Percentiles rank a stretch among this genome's conserved stretches.
Conservation (phyloP, 1,140 invertebrate genomes). For the Theocolax elegans region DNA sequence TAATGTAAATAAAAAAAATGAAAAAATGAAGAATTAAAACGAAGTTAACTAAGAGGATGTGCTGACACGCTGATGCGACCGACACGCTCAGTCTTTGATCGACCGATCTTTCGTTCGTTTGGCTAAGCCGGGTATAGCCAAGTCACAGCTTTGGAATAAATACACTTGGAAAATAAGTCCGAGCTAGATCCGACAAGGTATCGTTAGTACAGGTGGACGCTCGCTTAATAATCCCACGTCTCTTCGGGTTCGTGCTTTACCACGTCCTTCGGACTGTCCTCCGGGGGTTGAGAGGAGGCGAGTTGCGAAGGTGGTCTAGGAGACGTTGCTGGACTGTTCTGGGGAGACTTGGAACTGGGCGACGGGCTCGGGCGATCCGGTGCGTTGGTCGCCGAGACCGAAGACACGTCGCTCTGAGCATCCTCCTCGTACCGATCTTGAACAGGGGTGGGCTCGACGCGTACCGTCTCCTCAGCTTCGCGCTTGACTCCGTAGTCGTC, state of each 20-base stretch:
- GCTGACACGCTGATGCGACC: slow-evolving; percentile 30
- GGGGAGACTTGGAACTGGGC: slow-evolving; percentile 61
- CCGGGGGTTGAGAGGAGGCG: slow-evolving; percentile 52
- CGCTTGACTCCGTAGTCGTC: slow-evolving; percentile 76
- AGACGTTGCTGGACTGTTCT: slow-evolving; percentile 57
- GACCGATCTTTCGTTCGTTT: slow-evolving; percentile 45
- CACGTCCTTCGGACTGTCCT: slow-evolving; percentile 60
- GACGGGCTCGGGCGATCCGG: slow-evolving; percentile 59
- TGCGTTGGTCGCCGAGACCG: slow-evolving; percentile 65
- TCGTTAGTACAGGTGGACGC: not conserved
- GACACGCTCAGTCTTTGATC: slow-evolving; percentile 39
- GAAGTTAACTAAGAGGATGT: slow-evolving; percentile 58
- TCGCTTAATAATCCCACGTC: slow-evolving; percentile 62
- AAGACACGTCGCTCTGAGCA: slow-evolving; percentile 68
- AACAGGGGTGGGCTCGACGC: slow-evolving; percentile 78
- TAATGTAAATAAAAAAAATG: slow-evolving; percentile 25
- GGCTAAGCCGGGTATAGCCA: slow-evolving; percentile 37
- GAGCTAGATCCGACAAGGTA: not conserved
- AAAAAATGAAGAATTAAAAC: slow-evolving; percentile 20
- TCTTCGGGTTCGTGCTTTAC: slow-evolving; percentile 65
- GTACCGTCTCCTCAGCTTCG: slow-evolving; percentile 75
- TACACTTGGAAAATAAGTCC: slow-evolving; percentile 33
- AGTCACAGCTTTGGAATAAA: slow-evolving; percentile 42
- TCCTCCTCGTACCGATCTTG: slow-evolving; percentile 72
- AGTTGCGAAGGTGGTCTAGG: slow-evolving; percentile 55